A percentile compares a stretch with the other conserved stretches of the same genome.
Conservation (phyloP, 2,113 vertebrate species). For the Puma concolor region DNA sequence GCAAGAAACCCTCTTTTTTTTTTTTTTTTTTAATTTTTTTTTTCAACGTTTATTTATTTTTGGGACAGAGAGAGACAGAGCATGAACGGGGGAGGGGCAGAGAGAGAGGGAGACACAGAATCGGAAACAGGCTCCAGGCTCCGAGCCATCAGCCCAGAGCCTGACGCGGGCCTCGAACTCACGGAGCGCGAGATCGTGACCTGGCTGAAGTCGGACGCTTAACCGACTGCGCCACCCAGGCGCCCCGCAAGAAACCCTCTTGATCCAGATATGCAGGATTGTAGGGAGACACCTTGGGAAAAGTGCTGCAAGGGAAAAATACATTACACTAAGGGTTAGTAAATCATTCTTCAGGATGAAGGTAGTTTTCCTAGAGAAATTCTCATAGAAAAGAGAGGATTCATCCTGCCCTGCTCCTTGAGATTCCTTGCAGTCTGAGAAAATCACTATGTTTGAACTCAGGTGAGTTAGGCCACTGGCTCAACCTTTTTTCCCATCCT, state of each 20-base stretch:
- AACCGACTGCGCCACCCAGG: too few species aligned
- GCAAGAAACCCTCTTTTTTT: not conserved
- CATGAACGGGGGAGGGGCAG: too few species aligned
- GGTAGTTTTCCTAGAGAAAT: not conserved
- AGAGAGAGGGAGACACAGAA: too few species aligned
- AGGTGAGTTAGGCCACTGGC: not conserved
- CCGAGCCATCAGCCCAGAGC: too few species aligned
- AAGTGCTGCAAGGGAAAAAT: not conserved
- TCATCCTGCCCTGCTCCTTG: not conserved
- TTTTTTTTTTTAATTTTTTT: too few species aligned
- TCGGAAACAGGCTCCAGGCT: too few species aligned
- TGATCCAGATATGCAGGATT: not conserved
- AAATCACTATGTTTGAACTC: not conserved
- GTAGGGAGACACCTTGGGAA: accelerated
- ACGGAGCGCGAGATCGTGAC: too few species aligned
- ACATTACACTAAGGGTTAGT: not conserved
- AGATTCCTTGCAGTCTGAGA: not conserved
- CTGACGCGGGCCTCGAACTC: too few species aligned
- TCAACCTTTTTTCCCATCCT: not conserved
- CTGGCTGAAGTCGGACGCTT: too few species aligned
- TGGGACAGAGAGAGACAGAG: too few species aligned
- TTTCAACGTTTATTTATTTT: too few species aligned
- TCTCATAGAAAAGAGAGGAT: not conserved
- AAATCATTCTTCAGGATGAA: not conserved
- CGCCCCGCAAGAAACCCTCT: not conserved